Conservation (phyloP, 2,113 vertebrate genomes). For the Hyla sarda region DNA sequence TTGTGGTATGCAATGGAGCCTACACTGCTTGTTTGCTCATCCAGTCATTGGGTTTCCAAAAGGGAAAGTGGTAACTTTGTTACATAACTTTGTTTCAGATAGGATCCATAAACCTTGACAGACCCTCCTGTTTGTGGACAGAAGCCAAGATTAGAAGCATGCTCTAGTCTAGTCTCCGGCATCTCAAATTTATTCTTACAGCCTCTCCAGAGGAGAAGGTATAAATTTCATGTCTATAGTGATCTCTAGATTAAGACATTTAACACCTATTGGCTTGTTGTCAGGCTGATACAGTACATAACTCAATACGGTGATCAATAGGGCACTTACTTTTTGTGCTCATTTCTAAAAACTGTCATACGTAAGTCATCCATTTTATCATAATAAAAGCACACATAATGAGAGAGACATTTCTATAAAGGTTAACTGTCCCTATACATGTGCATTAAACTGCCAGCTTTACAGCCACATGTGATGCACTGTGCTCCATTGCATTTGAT, state of each 20-base stretch:
- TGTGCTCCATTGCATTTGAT: not conserved
- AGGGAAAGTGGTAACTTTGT: not conserved
- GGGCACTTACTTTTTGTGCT: not conserved
- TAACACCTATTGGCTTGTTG: constrained; percentile 11
- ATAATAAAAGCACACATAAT: not conserved
- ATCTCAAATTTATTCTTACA: not conserved
- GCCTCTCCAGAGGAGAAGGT: not conserved
- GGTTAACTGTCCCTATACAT: not conserved
- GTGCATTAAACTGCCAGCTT: not conserved
- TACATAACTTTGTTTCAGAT: not conserved
- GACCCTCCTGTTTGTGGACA: not conserved
- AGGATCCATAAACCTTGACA: not conserved
- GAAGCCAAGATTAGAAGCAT: not conserved
- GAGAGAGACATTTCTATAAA: not conserved
- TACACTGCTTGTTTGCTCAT: not conserved
- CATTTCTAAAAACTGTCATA: not conserved
- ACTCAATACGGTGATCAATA: not conserved
- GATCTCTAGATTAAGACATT: not conserved
- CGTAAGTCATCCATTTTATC: not conserved
- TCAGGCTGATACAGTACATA: not conserved
- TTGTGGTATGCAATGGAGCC: not conserved
- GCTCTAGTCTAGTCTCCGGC: not conserved
- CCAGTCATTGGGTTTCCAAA: not conserved
- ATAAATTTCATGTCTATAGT: not conserved
- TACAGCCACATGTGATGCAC: not conserved